Evolutionary conservation across 1,140 invertebrate genomes (phyloP).

Genomic region (Psix sp.): DNA sequence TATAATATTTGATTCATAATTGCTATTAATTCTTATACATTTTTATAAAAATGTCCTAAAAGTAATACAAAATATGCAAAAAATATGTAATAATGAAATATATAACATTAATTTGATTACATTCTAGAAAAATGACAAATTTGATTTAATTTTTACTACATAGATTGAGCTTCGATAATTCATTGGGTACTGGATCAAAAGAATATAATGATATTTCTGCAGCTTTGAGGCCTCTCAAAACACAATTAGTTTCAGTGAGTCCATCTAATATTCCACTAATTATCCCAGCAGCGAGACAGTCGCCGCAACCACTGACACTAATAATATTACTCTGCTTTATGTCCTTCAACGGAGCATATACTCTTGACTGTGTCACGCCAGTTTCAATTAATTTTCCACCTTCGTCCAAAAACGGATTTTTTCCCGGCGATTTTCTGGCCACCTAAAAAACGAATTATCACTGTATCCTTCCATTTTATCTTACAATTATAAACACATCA

Average conservation of each 20-base stretch:
- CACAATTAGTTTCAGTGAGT: constrained; percentile 70
- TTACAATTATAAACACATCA: background rate
- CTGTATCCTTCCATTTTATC: background rate
- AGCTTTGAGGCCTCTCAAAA: constrained; percentile 74
- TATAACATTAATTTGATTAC: too few relatives aligned
- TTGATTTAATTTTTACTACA: background rate
- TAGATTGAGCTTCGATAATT: constrained; percentile 30
- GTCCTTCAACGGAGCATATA: constrained; percentile 61
- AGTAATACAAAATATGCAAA: too few relatives aligned
- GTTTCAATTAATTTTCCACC: constrained; percentile 49
- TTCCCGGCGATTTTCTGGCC: constrained; percentile 55
- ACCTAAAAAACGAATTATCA: constrained; percentile 58
- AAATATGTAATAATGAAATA: too few relatives aligned
- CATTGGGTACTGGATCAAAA: constrained; percentile 73
- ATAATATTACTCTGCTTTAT: constrained; percentile 52
- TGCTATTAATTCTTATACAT: too few relatives aligned
- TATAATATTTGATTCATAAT: too few relatives aligned
- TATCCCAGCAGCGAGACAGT: constrained; percentile 77
- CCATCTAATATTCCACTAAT: constrained; percentile 75
- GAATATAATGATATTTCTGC: constrained; percentile 76
- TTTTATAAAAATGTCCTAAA: too few relatives aligned
- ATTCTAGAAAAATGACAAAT: background rate
- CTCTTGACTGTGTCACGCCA: constrained; percentile 58
- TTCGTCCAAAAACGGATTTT: constrained; percentile 63
- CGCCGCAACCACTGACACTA: constrained; percentile 79